Percentiles rank a stretch among this genome's conserved stretches.
These are phyloP conservation scores for Noctuana brunneofusca DNA, from an alignment of 2,888 invertebrate species.

Conservation along the genomic window DNA sequence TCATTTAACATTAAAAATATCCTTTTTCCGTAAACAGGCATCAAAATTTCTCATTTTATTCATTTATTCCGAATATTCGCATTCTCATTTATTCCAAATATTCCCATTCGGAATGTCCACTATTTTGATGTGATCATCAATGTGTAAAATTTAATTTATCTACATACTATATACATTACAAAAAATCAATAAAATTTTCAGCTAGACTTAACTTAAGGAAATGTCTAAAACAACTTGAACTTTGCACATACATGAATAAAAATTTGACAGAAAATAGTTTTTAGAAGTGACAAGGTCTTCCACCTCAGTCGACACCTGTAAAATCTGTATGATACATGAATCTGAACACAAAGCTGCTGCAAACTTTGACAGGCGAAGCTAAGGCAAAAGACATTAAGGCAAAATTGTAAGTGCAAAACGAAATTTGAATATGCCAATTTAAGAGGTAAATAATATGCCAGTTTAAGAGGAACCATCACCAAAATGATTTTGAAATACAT, in stretches of 20 bases:
- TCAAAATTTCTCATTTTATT: too few relatives aligned
- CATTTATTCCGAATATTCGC: too few relatives aligned
- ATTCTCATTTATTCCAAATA: too few relatives aligned
- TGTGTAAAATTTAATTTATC: neutral
- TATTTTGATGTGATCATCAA: neutral
- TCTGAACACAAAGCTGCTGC: slow-evolving; percentile 34
- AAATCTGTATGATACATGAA: slow-evolving; percentile 12
- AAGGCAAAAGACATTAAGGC: slow-evolving; percentile 41
- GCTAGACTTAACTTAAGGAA: neutral
- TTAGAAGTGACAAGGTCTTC: slow-evolving; percentile 19
- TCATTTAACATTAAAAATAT: too few relatives aligned
- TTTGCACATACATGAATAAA: neutral
- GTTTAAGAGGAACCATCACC: slow-evolving; percentile 1
- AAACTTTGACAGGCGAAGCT: slow-evolving; percentile 47
- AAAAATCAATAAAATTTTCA: neutral
- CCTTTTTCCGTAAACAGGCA: too few relatives aligned
- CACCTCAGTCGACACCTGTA: slow-evolving; percentile 10
- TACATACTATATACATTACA: neutral
- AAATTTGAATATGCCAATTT: slow-evolving; percentile 29
- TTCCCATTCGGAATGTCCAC: too few relatives aligned
- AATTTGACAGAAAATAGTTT: neutral
- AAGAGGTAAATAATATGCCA: too few relatives aligned
- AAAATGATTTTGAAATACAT: neutral
- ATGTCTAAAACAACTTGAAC: neutral
- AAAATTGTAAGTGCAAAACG: slow-evolving; percentile 15